phyloP scores from a whole-genome alignment of 2,888 invertebrate species.

The Dusona sp. region DNA sequence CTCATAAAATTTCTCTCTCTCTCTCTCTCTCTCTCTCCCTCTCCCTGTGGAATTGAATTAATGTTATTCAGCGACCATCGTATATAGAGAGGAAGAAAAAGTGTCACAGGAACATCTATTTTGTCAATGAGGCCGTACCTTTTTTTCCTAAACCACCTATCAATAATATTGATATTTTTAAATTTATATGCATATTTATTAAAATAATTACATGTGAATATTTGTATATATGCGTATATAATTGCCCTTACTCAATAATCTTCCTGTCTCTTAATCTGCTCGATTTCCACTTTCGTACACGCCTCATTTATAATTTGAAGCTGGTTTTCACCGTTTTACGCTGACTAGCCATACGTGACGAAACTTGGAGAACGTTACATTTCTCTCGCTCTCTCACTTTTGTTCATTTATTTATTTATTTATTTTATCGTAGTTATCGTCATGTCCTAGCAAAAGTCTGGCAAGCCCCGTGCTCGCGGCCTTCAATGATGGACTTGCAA shows the following conservation, averaged over 20 bases:
- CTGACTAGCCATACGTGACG: conserved; percentile 74
- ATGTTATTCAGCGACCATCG: neutral
- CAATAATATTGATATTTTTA: neutral
- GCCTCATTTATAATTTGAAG: conserved; percentile 74
- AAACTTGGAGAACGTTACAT: conserved; percentile 71
- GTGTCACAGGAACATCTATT: conserved; percentile 19
- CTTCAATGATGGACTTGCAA: conserved; percentile 53
- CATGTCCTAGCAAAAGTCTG: conserved; percentile 47
- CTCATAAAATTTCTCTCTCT: conserved; percentile 7
- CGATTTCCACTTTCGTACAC: conserved; percentile 76
- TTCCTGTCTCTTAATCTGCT: conserved; percentile 63
- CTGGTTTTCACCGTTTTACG: conserved; percentile 75
- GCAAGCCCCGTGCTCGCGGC: conserved; percentile 35
- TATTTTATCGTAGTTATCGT: conserved; percentile 36
- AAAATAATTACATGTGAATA: conserved; percentile 5
- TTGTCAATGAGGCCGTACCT: conserved; percentile 13
- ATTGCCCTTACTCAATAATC: conserved; percentile 62
- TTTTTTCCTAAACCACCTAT: conserved; percentile 27
- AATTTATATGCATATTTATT: conserved; percentile 1
- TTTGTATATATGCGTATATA: neutral
- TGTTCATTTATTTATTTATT: conserved; percentile 27
- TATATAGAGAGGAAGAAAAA: neutral
- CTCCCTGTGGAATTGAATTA: neutral
- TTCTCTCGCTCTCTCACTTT: conserved; percentile 25
- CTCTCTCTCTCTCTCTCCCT: neutral